phyloP scores from a whole-genome alignment of 2,113 vertebrate species.

The Hemichromis elongatus region DNA sequence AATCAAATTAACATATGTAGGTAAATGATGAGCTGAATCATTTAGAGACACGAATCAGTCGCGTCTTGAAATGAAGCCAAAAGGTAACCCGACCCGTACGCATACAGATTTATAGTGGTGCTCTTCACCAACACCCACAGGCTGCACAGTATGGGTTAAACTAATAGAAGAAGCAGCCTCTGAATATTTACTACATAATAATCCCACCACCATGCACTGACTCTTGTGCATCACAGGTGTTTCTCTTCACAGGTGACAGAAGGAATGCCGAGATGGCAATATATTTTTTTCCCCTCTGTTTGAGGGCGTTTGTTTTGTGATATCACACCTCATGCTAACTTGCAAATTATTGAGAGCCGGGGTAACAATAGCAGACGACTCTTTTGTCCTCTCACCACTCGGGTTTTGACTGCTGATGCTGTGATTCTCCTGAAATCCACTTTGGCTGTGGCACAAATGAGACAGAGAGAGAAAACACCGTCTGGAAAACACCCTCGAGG shows the following conservation, averaged over 20 bases:
- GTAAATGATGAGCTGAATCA: not conserved
- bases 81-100: not conserved
- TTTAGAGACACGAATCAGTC: not conserved
- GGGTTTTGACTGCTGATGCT: slow-evolving; percentile 44
- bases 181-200: not conserved
- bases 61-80: not conserved
- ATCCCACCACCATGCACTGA: not conserved
- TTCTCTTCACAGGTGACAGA: slow-evolving; percentile 66
- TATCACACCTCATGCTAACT: slow-evolving; percentile 70
- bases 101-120: not conserved
- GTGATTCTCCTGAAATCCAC: slow-evolving; percentile 40
- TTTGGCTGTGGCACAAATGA: slow-evolving; percentile 52
- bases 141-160: not conserved
- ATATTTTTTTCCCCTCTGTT: slow-evolving; percentile 15
- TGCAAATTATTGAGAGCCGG: slow-evolving; percentile 64
- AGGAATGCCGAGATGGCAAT: slow-evolving; percentile 52
- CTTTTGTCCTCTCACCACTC: slow-evolving; percentile 65
- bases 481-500: slow-evolving; percentile 49
- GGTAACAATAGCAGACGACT: slow-evolving; percentile 62
- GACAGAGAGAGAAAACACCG: slow-evolving; percentile 43
- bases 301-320: slow-evolving; percentile 54
- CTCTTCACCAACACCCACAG: not conserved
- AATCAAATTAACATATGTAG: not conserved
- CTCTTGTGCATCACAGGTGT: slow-evolving; percentile 33
- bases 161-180: not conserved